Evolutionary conservation across 2,888 invertebrate species (phyloP), one percentile per base, ranked within the genome.

Genomic region (Polymixis lichenea): DNA sequence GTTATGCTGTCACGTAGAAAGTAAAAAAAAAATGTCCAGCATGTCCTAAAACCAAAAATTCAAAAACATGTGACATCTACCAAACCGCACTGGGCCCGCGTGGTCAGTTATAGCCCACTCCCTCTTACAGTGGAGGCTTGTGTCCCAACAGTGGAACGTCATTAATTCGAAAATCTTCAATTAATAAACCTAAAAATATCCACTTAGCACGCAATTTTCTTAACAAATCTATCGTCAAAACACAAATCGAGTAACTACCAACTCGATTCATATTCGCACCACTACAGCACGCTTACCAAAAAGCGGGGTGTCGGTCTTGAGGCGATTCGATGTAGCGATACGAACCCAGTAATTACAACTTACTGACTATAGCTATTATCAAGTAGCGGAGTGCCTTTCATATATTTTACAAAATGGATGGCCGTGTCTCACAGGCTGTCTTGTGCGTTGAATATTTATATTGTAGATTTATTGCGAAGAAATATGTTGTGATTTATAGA

Each of bases 351-450:
- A 95, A 96, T 96, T 96, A 95, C 94, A 92, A 92, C 91, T 93
- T 94, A 94, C 94, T 93, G 92, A 93, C 95, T 95, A 81, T 78
- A 32, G 75, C 81, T 66, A 96, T 96, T 96, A 96, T 96, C 95
- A 96, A 96, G 96, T 96, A 96, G 95, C 95, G 90, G 64, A 92
- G 88, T 91, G 91, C 90, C 95, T 95, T 95, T 95, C 95, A 95
- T 96, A 96, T 95, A 95, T 95, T 95, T 95, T 94, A 95, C 94
- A 94, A 94, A 95, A 95, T 95, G 95, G 94, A 95, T 93, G 94
- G 94, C 92, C 91, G 89, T 90, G 88, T 92, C 91, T 91, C 92
- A 91, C 90, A 87, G 87, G 89, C 91, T 91, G 91, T 92, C 91
- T 92, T 90, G 88, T 90, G 90, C 88, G 91, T 91, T 92, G 94